phyloP scores from a whole-genome alignment of 1,140 invertebrate genomes.

The Scaptomyza montana region DNA sequence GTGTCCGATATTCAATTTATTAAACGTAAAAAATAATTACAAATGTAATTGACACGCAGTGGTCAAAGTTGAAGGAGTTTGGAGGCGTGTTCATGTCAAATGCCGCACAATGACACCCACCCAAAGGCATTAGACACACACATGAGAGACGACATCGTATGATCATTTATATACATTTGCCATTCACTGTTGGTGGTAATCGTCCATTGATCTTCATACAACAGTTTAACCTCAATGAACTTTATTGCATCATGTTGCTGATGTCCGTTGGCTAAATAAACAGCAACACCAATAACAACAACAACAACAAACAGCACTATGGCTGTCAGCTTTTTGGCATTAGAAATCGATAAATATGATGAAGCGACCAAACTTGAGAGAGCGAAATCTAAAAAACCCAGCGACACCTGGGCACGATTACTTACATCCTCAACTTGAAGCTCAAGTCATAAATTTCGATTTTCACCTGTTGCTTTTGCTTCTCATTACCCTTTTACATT shows the following conservation, averaged over 20 bases:
- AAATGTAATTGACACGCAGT: constrained; percentile 72
- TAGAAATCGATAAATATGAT: constrained; percentile 75
- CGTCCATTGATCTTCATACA: constrained; percentile 76
- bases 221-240: constrained; percentile 73
- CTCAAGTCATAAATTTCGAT: constrained; percentile 69
- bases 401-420: constrained; percentile 39
- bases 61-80: constrained; percentile 44
- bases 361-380: constrained; percentile 36
- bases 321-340: constrained; percentile 55
- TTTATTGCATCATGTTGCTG: constrained; percentile 65
- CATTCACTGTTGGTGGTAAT: constrained; percentile 37
- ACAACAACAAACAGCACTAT: constrained; percentile 26
- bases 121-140: constrained; percentile 15
- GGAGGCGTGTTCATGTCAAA: constrained; percentile 38
- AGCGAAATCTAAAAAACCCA: constrained; percentile 12
- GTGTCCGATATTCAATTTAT: constrained; percentile 75
- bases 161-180: constrained; percentile 4
- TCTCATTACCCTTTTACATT: no score
- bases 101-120: constrained; percentile 68
- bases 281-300: constrained; percentile 26
- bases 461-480: constrained; percentile 56
- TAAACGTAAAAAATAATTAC: constrained; percentile 73
- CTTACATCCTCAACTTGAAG: constrained; percentile 44
- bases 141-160: neutral
- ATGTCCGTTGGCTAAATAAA: constrained; percentile 36